Percentiles rank a stretch among this genome's conserved stretches.
Evolutionary conservation across 2,888 invertebrate genomes (phyloP).

Genomic region (Thera britannica): DNA sequence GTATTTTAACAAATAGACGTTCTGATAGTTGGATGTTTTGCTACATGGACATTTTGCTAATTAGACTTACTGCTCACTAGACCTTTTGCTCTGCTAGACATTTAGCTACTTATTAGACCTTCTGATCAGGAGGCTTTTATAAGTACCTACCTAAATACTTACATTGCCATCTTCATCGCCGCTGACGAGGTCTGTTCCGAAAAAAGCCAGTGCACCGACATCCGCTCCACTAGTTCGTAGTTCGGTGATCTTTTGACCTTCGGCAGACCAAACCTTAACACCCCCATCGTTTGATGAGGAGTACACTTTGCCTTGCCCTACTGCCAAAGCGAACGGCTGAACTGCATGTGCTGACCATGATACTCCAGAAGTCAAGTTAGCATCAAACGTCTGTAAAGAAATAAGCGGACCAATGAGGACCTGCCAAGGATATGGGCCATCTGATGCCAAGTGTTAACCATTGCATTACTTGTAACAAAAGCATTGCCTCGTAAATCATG

Average conservation of each 20-base stretch:
- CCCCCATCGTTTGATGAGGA: conserved; percentile 87
- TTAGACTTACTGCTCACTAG: too few species aligned
- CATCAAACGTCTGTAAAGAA: conserved; percentile 61
- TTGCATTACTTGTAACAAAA: too few species aligned
- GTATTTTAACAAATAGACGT: too few species aligned
- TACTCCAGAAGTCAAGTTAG: conserved; percentile 54
- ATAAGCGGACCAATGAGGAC: too few species aligned
- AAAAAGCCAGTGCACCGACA: conserved; percentile 61
- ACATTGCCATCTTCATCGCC: conserved; percentile 87
- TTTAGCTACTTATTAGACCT: too few species aligned
- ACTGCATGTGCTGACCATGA: conserved; percentile 86
- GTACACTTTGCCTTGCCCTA: conserved; percentile 78
- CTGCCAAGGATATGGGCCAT: too few species aligned
- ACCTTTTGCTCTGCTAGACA: too few species aligned
- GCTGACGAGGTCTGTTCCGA: conserved; percentile 79
- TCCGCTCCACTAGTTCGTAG: conserved; percentile 72
- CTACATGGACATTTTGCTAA: too few species aligned
- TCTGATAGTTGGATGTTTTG: too few species aligned
- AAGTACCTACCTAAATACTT: conserved; percentile 48
- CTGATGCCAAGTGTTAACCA: too few species aligned
- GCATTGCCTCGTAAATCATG: too few species aligned
- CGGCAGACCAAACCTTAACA: conserved; percentile 82
- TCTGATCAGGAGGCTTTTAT: too few species aligned
- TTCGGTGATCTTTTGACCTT: conserved; percentile 67
- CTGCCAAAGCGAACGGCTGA: conserved; percentile 85